Base-by-base conservation (phyloP, 2,113 vertebrate species). In the Tragulus kanchil region DNA sequence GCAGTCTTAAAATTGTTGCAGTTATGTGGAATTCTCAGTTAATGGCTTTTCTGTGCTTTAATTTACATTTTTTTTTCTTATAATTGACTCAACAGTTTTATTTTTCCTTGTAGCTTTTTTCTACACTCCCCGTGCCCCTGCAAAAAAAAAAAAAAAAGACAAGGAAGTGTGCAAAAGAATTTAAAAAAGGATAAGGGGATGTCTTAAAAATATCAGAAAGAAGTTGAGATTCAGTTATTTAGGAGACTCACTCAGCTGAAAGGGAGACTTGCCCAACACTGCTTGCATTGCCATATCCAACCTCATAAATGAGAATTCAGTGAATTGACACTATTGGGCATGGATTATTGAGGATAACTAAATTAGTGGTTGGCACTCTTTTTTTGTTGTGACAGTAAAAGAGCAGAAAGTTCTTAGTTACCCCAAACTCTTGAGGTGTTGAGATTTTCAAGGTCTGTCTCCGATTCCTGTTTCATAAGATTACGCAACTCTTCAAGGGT, bases 401-500 rank as follows among this genome's bases (percentile, higher is more conserved):
- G 6, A 59, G 36, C 31, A 61, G 10, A 64, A 86, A 69, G 12
- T 71, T 13, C 31, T 77, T 15, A 16, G 1, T 85, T 64, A 93
- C n/a, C 28, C 6, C 3, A 0, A 23, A 1, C 3, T 9, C 1
- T 50, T 36, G 0, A 75, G 1, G 28, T 52, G 92, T 85, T 4
- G 3, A 4, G 4, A 36, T 36, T 36, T 36, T 36, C 36, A 14
- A n/a, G 3, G 15, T 69, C 36, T 5, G 13, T 4, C n/a, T 54
- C 65, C 15, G 54, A 31, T 48, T 97, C 97, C 54, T 92, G 86
- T 11, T 83, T 62, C 62, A 95, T 17, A 42, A 99, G 84, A 48
- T 8, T 69, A 42, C 7, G 50, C 81, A 99, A 65, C 17, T 90
- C 97, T 45, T 95, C 79, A 23, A 98, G 83, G 31, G 97, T 91